Conservation (phyloP, 2,113 vertebrate species). For the Marmota flaviventris region DNA sequence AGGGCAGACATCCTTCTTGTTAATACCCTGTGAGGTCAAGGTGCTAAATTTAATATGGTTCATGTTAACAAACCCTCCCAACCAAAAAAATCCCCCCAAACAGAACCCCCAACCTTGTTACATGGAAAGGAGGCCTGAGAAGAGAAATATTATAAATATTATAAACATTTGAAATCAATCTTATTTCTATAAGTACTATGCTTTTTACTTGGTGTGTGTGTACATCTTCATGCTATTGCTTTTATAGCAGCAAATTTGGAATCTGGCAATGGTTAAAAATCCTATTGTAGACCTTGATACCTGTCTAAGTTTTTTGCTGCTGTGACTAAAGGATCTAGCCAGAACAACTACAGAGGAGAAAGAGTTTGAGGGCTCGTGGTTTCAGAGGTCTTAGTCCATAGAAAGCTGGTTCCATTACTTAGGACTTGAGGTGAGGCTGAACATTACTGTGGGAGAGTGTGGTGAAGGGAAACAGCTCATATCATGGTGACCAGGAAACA, state of each 20-base stretch:
- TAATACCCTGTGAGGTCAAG: neutral
- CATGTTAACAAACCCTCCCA: neutral
- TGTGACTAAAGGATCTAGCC: too few relatives aligned
- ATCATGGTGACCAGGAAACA: too few relatives aligned
- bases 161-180: neutral
- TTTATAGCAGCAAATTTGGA: neutral
- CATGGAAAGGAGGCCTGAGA: neutral
- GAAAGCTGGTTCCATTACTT: too few relatives aligned
- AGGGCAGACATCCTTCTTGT: neutral
- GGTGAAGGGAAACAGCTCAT: too few relatives aligned
- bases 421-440: too few relatives aligned
- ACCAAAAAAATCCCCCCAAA: neutral
- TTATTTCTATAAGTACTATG: neutral
- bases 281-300: neutral
- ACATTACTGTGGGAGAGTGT: too few relatives aligned
- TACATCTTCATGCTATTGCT: neutral
- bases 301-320: too few relatives aligned
- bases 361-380: too few relatives aligned
- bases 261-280: conserved; percentile 45
- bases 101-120: neutral
- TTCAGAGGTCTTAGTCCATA: too few relatives aligned
- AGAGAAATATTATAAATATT: neutral
- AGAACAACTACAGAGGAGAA: too few relatives aligned
- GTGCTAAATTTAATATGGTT: conserved; percentile 6
- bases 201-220: neutral